Conservation (phyloP, 2,113 vertebrate genomes). For the Dendropsophus ebraccatus region DNA sequence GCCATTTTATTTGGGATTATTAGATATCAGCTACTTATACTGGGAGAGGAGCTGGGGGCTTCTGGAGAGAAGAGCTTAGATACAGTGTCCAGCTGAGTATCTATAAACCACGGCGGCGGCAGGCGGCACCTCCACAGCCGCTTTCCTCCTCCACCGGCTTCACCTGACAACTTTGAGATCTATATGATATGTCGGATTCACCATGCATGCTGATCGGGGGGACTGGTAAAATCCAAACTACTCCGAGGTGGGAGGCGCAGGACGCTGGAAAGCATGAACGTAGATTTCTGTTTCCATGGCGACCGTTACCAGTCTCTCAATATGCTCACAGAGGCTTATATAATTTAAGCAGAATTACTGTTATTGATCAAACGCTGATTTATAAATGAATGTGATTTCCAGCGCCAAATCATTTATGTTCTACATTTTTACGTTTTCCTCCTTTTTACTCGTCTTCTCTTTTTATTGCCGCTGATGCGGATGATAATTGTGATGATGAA, state of each 20-base stretch:
- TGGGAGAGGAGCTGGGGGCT: not conserved
- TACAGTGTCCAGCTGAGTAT: not conserved
- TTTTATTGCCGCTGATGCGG: not conserved
- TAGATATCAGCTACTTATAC: not conserved
- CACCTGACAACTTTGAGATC: conserved; percentile 50
- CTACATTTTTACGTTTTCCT: not conserved
- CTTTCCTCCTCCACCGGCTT: not conserved
- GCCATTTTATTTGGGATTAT: not conserved
- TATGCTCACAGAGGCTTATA: conserved; percentile 56
- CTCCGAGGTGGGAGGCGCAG: conserved; percentile 40
- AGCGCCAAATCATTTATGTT: conserved; percentile 22
- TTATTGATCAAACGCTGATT: conserved; percentile 56
- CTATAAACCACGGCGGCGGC: not conserved
- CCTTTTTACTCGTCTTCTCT: not conserved
- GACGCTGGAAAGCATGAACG: conserved; percentile 7
- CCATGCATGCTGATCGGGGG: conserved; percentile 43
- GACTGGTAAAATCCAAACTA: conserved; percentile 12
- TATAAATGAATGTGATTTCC: conserved; percentile 47
- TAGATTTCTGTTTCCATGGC: conserved; percentile 53
- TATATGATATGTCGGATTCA: conserved; percentile 44
- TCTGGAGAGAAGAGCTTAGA: not conserved
- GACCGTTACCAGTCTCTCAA: conserved; percentile 39
- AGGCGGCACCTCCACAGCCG: conserved; percentile 7
- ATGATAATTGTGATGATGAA: conserved; percentile 17
- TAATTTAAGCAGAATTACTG: conserved; percentile 58